These are phyloP conservation scores for cat (Felis catus) DNA, from an alignment of 2,113 vertebrate genomes.

Conservation along the genomic window F.catus_Fca126_mat1.0 CM031429.1:2658001-2658500, in stretches of 20 bases:
- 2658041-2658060: neutral
- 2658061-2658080: neutral
- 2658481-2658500: rapidly evolving
- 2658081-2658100: too few relatives aligned
- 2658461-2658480: neutral
- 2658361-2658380: neutral
- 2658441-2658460: neutral
- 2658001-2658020: neutral
- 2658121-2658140: neutral
- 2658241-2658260: neutral
- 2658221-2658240: neutral
- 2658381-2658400: neutral
- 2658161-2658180: neutral
- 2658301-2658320: neutral
- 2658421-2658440: rapidly evolving
- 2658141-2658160: neutral
- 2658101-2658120: neutral
- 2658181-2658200: neutral
- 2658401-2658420: neutral
- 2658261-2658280: neutral
- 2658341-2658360: neutral
- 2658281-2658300: neutral
- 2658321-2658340: neutral
- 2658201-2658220: neutral
- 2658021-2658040: neutral